phyloP scores from a whole-genome alignment of 2,888 invertebrate species.

The Cremastobaeus sp. region DNA sequence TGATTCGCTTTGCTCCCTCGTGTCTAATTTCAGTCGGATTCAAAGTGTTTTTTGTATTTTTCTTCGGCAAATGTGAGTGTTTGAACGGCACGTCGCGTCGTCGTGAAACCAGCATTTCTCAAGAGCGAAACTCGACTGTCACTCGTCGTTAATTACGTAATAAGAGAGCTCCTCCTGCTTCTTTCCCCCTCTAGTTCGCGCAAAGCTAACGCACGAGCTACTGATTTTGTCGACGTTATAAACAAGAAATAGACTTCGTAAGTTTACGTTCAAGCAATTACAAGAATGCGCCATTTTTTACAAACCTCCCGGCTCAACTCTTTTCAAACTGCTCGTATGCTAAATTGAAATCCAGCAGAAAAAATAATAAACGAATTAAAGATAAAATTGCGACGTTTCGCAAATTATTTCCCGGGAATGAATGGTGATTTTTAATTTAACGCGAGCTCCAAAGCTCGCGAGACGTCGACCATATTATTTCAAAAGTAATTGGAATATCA shows the following conservation, averaged over 20 bases:
- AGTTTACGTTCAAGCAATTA: slow-evolving; percentile 49
- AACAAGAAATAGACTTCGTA: slow-evolving; percentile 42
- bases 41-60: slow-evolving; percentile 38
- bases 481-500: too few species aligned
- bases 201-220: slow-evolving; percentile 52
- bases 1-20: neutral
- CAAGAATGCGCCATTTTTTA: slow-evolving; percentile 37
- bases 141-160: slow-evolving; percentile 61
- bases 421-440: too few species aligned
- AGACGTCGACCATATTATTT: too few species aligned
- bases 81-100: slow-evolving; percentile 48
- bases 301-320: slow-evolving; percentile 1
- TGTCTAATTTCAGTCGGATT: slow-evolving; percentile 40
- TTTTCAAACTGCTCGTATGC: slow-evolving; percentile 14
- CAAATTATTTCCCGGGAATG: neutral
- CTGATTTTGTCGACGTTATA: slow-evolving; percentile 52
- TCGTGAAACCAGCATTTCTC: slow-evolving; percentile 59
- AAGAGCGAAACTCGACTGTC: slow-evolving; percentile 61
- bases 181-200: slow-evolving; percentile 41
- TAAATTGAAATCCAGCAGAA: neutral
- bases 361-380: neutral
- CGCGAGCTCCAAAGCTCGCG: too few species aligned
- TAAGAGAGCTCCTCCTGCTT: slow-evolving; percentile 57
- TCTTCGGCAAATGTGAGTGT: slow-evolving; percentile 48
- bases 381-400: too few species aligned